A percentile compares a stretch with the other conserved stretches of the same genome.
Conservation (phyloP, 2,888 invertebrate genomes). For the Eilema caniola region DNA sequence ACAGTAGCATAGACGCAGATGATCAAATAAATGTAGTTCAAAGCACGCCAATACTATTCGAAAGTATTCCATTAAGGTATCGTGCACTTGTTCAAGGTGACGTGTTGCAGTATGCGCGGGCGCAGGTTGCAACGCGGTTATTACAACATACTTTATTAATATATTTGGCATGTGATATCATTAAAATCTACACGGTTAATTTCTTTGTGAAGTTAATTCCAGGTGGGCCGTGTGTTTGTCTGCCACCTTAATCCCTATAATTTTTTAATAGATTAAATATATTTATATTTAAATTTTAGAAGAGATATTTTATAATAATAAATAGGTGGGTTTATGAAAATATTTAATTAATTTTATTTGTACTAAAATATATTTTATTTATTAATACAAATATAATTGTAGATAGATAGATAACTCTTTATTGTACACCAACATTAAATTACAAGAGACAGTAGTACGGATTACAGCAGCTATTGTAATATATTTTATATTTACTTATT, state of each 20-base stretch:
- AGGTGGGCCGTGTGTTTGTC: too few relatives aligned
- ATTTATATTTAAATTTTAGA: background rate
- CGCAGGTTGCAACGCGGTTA: slow-evolving; percentile 17
- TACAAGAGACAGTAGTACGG: too few relatives aligned
- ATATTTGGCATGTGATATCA: background rate
- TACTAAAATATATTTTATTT: background rate
- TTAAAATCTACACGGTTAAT: background rate
- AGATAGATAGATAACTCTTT: too few relatives aligned
- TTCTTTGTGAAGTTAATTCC: background rate
- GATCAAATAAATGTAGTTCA: slow-evolving; percentile 15
- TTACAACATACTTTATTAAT: background rate
- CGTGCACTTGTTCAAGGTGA: slow-evolving; percentile 54
- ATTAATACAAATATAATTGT: too few relatives aligned
- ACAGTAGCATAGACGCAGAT: background rate
- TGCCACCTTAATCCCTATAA: too few relatives aligned
- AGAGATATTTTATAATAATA: background rate
- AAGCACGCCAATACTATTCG: slow-evolving; percentile 29
- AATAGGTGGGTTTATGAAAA: background rate
- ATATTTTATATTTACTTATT: too few relatives aligned
- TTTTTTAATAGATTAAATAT: too few relatives aligned
- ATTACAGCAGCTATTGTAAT: too few relatives aligned
- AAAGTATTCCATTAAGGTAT: slow-evolving; percentile 18
- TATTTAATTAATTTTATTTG: too few relatives aligned
- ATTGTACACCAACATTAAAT: too few relatives aligned
- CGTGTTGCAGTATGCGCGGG: slow-evolving; percentile 53